Evolutionary conservation across 2,888 invertebrate species (phyloP).

Genomic region (Nezara viridula): DNA sequence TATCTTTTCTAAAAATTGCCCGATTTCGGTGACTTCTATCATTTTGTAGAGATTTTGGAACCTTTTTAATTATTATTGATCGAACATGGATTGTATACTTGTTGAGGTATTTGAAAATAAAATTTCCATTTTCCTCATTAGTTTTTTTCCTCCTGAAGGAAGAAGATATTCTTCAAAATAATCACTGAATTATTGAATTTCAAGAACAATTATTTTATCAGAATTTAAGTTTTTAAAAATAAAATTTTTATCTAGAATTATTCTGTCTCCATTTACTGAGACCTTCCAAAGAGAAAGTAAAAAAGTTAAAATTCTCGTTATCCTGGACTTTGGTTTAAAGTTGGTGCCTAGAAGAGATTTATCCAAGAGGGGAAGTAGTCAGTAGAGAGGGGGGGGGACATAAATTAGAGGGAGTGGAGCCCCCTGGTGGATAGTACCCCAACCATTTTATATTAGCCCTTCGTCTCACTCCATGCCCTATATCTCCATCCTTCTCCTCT

Average conservation of each 20-base stretch:
- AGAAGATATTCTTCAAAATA: too few species aligned
- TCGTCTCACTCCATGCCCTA: background rate
- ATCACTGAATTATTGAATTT: too few species aligned
- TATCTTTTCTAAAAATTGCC: too few species aligned
- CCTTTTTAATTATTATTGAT: too few species aligned
- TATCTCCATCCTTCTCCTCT: background rate
- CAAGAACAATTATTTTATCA: too few species aligned
- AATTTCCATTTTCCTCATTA: too few species aligned
- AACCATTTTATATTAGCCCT: constrained; percentile 16
- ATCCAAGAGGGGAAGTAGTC: background rate
- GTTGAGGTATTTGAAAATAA: too few species aligned
- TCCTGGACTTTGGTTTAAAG: background rate
- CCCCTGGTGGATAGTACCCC: constrained; percentile 1
- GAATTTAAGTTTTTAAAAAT: too few species aligned
- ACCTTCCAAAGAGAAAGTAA: background rate
- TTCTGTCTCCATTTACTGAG: background rate
- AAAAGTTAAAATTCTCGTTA: background rate
- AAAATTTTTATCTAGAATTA: background rate
- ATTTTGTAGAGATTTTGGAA: too few species aligned
- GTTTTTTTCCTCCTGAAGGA: too few species aligned
- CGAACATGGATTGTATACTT: too few species aligned
- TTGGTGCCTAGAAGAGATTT: constrained; percentile 22
- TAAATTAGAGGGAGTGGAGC: constrained; percentile 17
- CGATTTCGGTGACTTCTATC: too few species aligned
- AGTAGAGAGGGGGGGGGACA: background rate